phyloP scores from a whole-genome alignment of 2,797 vertebrate species.

The Falco rusticolus region DNA sequence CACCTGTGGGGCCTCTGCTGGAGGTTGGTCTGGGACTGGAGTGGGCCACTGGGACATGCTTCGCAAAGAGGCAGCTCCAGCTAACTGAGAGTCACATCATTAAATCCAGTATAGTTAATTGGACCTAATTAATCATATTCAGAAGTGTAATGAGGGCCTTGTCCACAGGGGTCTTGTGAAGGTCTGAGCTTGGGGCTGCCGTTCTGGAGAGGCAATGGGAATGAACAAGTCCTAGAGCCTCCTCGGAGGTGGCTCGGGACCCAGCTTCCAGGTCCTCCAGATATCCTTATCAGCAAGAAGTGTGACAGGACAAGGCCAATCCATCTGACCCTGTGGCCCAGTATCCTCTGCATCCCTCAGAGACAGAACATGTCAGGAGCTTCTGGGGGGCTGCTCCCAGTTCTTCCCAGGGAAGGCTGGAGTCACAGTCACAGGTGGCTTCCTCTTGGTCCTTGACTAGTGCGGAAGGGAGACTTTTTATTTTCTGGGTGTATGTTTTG shows the following conservation, averaged over 20 bases:
- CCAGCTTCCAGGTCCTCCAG: accelerated
- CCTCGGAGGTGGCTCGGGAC: background rate
- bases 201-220: background rate
- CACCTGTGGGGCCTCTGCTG: background rate
- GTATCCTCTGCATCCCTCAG: background rate
- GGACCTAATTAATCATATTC: slow-evolving; percentile 44
- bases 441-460: background rate
- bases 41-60: background rate
- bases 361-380: background rate
- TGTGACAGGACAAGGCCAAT: accelerated
- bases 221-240: background rate
- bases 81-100: slow-evolving; percentile 10
- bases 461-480: background rate
- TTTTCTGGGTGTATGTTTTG: background rate
- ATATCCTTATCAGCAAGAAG: accelerated
- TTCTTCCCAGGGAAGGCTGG: background rate
- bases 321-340: background rate
- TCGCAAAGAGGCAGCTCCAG: background rate
- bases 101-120: slow-evolving; percentile 30
- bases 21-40: background rate
- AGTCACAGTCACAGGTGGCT: background rate
- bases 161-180: background rate
- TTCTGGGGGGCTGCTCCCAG: background rate
- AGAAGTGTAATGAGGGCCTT: background rate
- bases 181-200: background rate